Evolutionary conservation across 2,797 vertebrate species (phyloP).

Genomic region (Girardinus metallicus): DNA sequence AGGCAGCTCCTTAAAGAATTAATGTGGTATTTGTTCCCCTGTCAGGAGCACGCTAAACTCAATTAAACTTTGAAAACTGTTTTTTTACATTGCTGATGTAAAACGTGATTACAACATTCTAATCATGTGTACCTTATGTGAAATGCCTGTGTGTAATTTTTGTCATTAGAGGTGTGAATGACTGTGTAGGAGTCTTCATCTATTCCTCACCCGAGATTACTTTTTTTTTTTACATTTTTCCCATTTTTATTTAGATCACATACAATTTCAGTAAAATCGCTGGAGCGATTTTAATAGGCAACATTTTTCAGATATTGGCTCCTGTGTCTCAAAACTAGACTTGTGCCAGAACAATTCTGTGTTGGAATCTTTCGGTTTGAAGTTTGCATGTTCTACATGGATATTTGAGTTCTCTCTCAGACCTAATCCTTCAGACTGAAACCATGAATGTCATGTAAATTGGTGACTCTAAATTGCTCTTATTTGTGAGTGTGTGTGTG

Average conservation of each 20-base stretch:
- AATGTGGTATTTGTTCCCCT: background rate
- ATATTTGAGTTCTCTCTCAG: background rate
- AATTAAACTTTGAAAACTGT: background rate
- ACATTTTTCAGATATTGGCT: background rate
- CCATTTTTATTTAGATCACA: background rate
- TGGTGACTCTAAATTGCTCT: background rate
- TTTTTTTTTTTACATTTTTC: background rate
- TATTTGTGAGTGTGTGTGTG: background rate
- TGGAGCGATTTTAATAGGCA: background rate
- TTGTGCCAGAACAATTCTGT: background rate
- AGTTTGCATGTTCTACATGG: background rate
- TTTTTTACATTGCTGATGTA: background rate
- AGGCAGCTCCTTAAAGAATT: background rate
- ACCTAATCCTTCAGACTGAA: background rate
- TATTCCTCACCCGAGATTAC: background rate
- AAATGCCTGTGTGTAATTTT: background rate
- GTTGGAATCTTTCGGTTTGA: background rate
- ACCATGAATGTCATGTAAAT: constrained; percentile 1
- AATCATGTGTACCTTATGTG: background rate
- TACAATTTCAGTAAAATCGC: background rate
- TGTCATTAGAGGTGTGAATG: background rate
- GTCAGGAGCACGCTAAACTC: background rate
- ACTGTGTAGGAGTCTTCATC: background rate
- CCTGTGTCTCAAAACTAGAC: background rate
- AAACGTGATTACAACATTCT: background rate